These are phyloP conservation scores for Lucinisca nassula DNA, from an alignment of 2,888 invertebrate species.

Conservation along the genomic window DNA sequence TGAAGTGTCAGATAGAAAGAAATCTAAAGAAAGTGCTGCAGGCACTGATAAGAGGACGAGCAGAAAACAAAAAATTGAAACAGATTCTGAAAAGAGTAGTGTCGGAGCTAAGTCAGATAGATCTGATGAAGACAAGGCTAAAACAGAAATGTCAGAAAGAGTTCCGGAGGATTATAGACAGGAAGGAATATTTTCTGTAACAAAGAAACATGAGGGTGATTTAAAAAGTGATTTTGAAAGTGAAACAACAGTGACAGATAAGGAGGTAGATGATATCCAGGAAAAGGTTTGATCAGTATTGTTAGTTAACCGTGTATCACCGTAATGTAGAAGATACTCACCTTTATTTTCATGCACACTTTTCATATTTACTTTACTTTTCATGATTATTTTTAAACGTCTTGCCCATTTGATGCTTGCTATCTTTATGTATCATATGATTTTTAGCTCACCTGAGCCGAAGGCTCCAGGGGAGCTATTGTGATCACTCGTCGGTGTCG, in stretches of 20 bases:
- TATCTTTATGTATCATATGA: too few relatives aligned
- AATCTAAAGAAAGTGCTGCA: not conserved
- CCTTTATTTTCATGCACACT: too few relatives aligned
- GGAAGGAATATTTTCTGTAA: not conserved
- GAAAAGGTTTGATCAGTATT: not conserved
- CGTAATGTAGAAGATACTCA: too few relatives aligned
- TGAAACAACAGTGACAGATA: not conserved
- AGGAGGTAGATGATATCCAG: not conserved
- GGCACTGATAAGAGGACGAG: not conserved
- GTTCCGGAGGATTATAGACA: not conserved
- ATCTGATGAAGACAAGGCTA: not conserved
- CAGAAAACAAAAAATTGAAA: not conserved
- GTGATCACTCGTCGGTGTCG: too few relatives aligned
- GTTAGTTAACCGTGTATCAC: not conserved
- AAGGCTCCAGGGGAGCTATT: too few relatives aligned
- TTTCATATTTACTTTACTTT: too few relatives aligned
- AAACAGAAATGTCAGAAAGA: not conserved
- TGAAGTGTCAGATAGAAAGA: not conserved
- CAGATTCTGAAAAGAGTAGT: not conserved
- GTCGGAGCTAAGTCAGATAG: not conserved
- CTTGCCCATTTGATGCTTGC: too few relatives aligned
- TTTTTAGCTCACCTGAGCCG: too few relatives aligned
- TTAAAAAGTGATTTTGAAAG: not conserved
- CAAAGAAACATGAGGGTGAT: not conserved
- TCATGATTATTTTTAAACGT: too few relatives aligned